Evolutionary conservation across 2,113 vertebrate genomes (phyloP).

Genomic region (Sylvilagus bachmani): DNA sequence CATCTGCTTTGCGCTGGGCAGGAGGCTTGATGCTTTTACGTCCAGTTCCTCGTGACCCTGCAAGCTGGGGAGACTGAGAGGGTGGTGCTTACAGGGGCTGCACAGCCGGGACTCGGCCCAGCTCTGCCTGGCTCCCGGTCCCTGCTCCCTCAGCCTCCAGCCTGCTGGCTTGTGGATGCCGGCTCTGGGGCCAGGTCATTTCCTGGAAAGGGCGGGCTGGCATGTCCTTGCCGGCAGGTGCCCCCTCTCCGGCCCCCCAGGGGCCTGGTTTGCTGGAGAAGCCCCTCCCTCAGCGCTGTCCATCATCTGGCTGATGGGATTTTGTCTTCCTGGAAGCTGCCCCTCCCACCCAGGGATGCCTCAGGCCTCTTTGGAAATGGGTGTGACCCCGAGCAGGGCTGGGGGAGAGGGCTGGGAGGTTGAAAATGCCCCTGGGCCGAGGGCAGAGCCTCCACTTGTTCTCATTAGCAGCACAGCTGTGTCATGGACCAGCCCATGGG

Average conservation of each 20-base stretch:
- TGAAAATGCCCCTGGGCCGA: neutral
- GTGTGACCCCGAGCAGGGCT: too few relatives aligned
- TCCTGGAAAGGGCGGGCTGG: neutral
- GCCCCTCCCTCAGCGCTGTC: neutral
- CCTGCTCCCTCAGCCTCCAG: too few relatives aligned
- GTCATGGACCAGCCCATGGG: neutral
- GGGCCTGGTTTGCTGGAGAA: neutral
- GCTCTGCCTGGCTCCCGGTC: rapidly evolving
- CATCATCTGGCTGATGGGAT: neutral
- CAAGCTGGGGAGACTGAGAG: neutral
- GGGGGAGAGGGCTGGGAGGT: too few relatives aligned
- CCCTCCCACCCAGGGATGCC: too few relatives aligned
- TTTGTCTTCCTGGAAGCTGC: neutral
- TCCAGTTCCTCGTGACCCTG: rapidly evolving
- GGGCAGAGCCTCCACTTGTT: neutral
- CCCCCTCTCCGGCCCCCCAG: neutral
- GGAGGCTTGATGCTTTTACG: neutral
- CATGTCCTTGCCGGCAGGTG: too few relatives aligned
- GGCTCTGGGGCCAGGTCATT: too few relatives aligned
- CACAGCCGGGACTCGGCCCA: neutral
- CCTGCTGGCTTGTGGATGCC: too few relatives aligned
- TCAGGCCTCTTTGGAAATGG: neutral
- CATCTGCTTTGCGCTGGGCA: neutral
- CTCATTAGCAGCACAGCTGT: neutral
- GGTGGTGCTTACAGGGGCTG: rapidly evolving